Base-by-base conservation (phyloP, 53 echinoderm and acorn worm species). In the Mesocentrotus franciscanus region DNA sequence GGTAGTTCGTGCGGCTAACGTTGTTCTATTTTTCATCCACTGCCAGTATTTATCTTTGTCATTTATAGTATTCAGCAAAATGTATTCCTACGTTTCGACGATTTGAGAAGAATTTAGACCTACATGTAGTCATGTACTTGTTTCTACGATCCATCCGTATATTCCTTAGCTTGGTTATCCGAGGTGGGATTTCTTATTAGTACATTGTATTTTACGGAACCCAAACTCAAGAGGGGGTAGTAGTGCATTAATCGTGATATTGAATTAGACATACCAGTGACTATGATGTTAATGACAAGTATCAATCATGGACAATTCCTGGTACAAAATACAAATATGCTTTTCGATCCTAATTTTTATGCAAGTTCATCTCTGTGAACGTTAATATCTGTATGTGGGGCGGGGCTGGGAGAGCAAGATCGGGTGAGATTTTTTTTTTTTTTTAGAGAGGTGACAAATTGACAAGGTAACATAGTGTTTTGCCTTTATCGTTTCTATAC, bases 41-140 rank as follows among this genome's bases (percentile, higher is more conserved):
- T 87, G 3, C 34, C 87, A 87, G 87, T 87, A 87, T 87, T 87
- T 87, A 87, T 58, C 29, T 81, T 81, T 33, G 20, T 81, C 22
- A 30, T 42, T 81, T 36, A 64, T 75, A 57, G 57, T 87, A 87
- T 87, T 87, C 87, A 87, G 87, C 87, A 39, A 42, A 87, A 29
- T 58, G 87, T 87, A 87, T 87, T 87, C 87, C 58, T 13, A 87
- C 59, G 55, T 87, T 10, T 87, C 58, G 58, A n/a, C 58, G 26
- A 56, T 39, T 75, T 27, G 8, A 75, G 16, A 64, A 64, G 64
- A 49, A 49, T 49, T 49, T 49, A 49, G 49, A 49, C 49, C 49
- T 49, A 49, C 6, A 49, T 49, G 49, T 49, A 49, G 5, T 49
- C 6, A 49, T 49, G 49, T 49, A 49, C 49, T 49, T 49, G 49